These are phyloP conservation scores for Ursus arctos DNA, from an alignment of 2,113 vertebrate species.

Conservation along the genomic window DNA sequence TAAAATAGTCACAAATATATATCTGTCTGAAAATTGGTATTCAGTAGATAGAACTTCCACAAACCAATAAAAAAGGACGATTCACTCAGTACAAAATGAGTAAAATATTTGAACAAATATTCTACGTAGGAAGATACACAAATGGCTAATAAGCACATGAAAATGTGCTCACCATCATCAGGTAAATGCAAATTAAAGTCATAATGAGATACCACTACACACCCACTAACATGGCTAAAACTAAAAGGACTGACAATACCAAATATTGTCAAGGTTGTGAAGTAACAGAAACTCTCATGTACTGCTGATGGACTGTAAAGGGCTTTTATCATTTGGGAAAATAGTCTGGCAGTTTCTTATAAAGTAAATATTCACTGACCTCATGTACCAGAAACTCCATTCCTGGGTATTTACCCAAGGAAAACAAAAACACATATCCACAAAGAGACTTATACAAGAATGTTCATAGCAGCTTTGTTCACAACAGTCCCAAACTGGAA, in stretches of 20 bases:
- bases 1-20: constrained; percentile 18
- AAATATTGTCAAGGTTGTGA: background rate
- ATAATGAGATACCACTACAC: background rate
- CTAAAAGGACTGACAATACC: background rate
- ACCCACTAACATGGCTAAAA: background rate
- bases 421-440: background rate
- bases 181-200: background rate
- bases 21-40: background rate
- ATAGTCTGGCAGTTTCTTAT: background rate
- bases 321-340: background rate
- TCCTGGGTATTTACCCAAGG: background rate
- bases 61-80: background rate
- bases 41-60: background rate
- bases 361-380: background rate
- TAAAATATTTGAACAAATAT: constrained; percentile 43
- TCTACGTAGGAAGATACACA: background rate
- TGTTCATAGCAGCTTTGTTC: background rate
- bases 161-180: background rate
- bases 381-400: background rate
- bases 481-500: background rate
- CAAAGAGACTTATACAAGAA: background rate
- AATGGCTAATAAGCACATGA: background rate
- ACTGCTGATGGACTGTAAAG: background rate
- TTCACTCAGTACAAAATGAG: background rate
- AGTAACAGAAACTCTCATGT: background rate